These are phyloP conservation scores for Polyommatus icarus DNA, from an alignment of 2,888 invertebrate genomes.

Conservation along the genomic window DNA sequence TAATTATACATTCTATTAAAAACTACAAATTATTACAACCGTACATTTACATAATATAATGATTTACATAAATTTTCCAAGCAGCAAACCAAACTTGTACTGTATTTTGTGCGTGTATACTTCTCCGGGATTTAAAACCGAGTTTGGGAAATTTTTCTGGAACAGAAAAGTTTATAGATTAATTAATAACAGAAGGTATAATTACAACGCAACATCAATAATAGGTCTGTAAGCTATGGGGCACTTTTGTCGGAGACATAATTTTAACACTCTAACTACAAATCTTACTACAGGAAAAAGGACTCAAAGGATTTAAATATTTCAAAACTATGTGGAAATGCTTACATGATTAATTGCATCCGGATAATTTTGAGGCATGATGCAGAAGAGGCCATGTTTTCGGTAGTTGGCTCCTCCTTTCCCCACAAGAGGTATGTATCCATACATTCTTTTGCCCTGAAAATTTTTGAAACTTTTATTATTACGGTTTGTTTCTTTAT, in stretches of 20 bases:
- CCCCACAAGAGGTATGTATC: conserved; percentile 81
- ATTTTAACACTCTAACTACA: too few relatives aligned
- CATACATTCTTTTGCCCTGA: conserved; percentile 62
- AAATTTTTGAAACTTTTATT: conserved; percentile 39
- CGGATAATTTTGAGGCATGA: conserved; percentile 96
- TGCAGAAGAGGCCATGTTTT: conserved; percentile 90
- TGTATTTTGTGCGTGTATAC: conserved; percentile 85
- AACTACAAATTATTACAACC: background rate
- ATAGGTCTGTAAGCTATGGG: too few relatives aligned
- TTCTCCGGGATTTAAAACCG: conserved; percentile 86
- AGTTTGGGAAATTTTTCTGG: conserved; percentile 87
- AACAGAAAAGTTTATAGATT: conserved; percentile 50
- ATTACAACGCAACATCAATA: too few relatives aligned
- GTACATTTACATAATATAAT: too few relatives aligned
- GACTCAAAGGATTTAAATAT: background rate
- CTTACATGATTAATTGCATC: conserved; percentile 92
- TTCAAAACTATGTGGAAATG: conserved; percentile 32
- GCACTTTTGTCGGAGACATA: too few relatives aligned
- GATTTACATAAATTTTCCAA: conserved; percentile 65
- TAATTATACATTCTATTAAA: background rate
- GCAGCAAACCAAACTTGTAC: conserved; percentile 85
- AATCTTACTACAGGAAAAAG: too few relatives aligned
- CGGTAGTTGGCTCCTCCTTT: conserved; percentile 86
- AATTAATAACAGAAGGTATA: background rate
- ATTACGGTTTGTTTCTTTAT: background rate